Evolutionary conservation across 2,888 invertebrate genomes (phyloP).

Genomic region (Torymus texanus): DNA sequence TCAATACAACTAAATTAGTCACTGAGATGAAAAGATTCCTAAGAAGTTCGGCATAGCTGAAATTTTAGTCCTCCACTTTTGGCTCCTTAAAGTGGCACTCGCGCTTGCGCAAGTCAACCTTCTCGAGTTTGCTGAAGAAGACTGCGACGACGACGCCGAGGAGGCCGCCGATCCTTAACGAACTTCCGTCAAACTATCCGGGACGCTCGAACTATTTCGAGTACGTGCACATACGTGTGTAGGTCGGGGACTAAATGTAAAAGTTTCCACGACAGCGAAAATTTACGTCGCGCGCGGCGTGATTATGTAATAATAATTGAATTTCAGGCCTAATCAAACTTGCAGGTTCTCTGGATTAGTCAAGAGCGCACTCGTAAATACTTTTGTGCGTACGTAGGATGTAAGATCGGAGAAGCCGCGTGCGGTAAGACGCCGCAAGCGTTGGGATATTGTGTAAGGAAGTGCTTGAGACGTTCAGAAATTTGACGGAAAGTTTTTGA

Average conservation of each 20-base stretch:
- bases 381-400: too few species aligned
- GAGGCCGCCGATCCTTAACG: constrained; percentile 37
- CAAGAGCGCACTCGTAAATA: background rate
- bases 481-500: too few species aligned
- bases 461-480: too few species aligned
- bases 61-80: too few species aligned
- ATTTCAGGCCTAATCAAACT: constrained; percentile 43
- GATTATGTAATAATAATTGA: constrained; percentile 43
- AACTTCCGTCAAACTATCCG: constrained; percentile 45
- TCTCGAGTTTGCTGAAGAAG: constrained; percentile 14
- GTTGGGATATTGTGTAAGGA: too few species aligned
- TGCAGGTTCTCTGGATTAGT: constrained; percentile 16
- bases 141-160: background rate
- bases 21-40: too few species aligned
- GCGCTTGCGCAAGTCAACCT: constrained; percentile 1
- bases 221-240: background rate
- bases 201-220: constrained; percentile 40
- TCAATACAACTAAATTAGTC: too few species aligned
- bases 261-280: background rate
- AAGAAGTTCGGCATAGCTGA: too few species aligned
- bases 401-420: too few species aligned
- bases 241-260: background rate
- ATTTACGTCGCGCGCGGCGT: background rate
- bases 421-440: too few species aligned
- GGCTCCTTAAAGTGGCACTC: constrained; percentile 37